A percentile compares a stretch with the other conserved stretches of the same genome.
phyloP scores from a whole-genome alignment of 2,797 vertebrate genomes.

The Mus spretus region DNA sequence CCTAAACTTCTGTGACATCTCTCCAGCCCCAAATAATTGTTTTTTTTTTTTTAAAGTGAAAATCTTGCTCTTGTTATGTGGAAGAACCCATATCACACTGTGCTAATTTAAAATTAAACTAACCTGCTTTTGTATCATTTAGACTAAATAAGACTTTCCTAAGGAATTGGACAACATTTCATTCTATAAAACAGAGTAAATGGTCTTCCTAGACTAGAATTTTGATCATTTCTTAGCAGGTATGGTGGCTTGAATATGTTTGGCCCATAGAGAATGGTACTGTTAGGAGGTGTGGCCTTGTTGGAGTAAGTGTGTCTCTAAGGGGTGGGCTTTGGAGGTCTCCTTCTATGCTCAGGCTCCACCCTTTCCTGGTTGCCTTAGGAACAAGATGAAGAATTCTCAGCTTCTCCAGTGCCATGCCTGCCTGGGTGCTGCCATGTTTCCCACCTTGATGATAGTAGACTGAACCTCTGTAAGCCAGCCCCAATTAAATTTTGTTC shows the following conservation, averaged over 20 bases:
- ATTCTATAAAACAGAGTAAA: background rate
- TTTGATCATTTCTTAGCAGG: background rate
- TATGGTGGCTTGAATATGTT: background rate
- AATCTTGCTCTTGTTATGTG: slow-evolving; percentile 45
- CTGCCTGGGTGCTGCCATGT: background rate
- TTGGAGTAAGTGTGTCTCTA: background rate
- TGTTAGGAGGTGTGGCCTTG: background rate
- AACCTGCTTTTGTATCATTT: background rate
- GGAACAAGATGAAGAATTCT: background rate
- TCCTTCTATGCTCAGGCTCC: background rate
- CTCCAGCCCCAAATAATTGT: background rate
- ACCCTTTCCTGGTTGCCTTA: background rate
- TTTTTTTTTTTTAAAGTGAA: background rate
- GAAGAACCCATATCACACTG: background rate
- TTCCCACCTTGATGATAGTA: background rate
- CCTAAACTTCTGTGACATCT: background rate
- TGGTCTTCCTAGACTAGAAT: background rate
- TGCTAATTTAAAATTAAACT: background rate
- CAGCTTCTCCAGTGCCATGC: background rate
- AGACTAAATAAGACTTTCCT: background rate
- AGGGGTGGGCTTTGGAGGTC: background rate
- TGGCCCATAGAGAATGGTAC: background rate
- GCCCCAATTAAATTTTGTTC: background rate
- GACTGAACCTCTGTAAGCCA: background rate
- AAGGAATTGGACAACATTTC: background rate